Base-by-base conservation (phyloP, 2,888 invertebrate genomes). In the Amiota minor region DNA sequence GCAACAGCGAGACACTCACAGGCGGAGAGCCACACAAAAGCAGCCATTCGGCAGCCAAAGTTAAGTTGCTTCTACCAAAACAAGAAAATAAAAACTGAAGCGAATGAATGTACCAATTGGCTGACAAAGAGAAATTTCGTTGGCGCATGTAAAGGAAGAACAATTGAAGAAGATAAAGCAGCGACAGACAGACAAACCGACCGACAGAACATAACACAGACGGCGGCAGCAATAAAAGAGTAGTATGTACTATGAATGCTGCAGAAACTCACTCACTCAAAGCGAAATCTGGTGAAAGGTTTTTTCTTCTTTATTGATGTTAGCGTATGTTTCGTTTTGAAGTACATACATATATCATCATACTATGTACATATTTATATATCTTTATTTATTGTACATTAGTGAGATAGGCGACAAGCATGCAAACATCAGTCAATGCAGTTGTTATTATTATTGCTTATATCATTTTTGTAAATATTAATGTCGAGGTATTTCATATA, bases 261-360 rank as follows among this genome's bases (percentile, higher is more conserved):
- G 11, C 10, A 67, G 50, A 67, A 67, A 20, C 18, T 49, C 18
- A 35, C 35, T 35, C 14, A 50, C 47, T 49, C 18, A 67, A 67
- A 67, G 67, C 67, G 49, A 67, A 78, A 73, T 72, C 74, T 71
- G 74, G 81, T 81, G 82, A 83, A 83, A 79, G 85, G 81, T 71
- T 74, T 77, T 65, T 67, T 35, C 35, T 35, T 35, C 35, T 35
- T 35, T 35, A 35, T 35, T 35, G 35, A 18, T 67, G 49, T 18
- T 49, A 20, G 67, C 49, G 67, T 67, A 67, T 67, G 67, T 67
- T 67, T 18, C n/a, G 20, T 59, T 18, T 3, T 8, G 6, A 6
- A 35, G 35, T 35, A 35, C 35, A 35, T 35, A 35, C 6, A 35
- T 6, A 35, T 6, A 35, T 35, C 23, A 23, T 2, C 35, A n/a